Evolutionary conservation across 2,113 vertebrate species (phyloP).

Genomic region (Coryphaenoides rupestris): DNA sequence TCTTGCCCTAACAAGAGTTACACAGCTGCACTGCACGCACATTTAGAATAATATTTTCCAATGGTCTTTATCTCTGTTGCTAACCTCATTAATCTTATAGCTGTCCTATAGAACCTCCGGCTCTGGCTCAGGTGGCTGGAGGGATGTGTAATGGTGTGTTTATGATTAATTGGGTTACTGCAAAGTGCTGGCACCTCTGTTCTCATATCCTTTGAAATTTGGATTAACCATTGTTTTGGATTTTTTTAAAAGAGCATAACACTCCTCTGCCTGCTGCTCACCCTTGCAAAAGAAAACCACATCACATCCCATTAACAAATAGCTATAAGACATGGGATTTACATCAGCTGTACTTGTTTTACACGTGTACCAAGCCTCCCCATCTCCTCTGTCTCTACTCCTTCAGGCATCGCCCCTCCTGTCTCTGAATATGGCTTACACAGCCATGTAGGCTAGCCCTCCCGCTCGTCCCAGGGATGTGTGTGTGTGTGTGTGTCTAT

Average conservation of each 20-base stretch:
- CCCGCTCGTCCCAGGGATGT: slow-evolving; percentile 29
- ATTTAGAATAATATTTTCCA: no score
- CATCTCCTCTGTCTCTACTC: not conserved
- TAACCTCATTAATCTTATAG: slow-evolving; percentile 29
- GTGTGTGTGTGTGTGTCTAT: not conserved
- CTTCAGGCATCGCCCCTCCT: not conserved
- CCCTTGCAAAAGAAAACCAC: not conserved
- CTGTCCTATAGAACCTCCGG: slow-evolving; percentile 49
- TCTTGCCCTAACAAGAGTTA: no score
- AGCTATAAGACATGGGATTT: slow-evolving; percentile 57
- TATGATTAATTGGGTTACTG: slow-evolving; percentile 60
- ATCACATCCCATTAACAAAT: slow-evolving; percentile 58
- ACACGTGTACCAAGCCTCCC: slow-evolving; percentile 1
- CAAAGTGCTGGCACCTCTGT: slow-evolving; percentile 28
- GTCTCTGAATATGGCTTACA: slow-evolving; percentile 53
- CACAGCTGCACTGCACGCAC: no score
- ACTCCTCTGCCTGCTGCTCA: slow-evolving; percentile 33
- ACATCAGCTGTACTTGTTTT: slow-evolving; percentile 51
- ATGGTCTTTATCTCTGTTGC: not conserved
- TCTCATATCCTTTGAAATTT: slow-evolving; percentile 1
- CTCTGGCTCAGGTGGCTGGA: slow-evolving; percentile 31
- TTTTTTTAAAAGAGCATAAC: slow-evolving; percentile 45
- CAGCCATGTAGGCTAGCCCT: slow-evolving; percentile 15
- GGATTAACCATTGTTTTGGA: slow-evolving; percentile 32
- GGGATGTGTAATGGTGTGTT: slow-evolving; percentile 35